Base-by-base conservation (phyloP, 1,140 invertebrate species). In the Brachionus sp. region DNA sequence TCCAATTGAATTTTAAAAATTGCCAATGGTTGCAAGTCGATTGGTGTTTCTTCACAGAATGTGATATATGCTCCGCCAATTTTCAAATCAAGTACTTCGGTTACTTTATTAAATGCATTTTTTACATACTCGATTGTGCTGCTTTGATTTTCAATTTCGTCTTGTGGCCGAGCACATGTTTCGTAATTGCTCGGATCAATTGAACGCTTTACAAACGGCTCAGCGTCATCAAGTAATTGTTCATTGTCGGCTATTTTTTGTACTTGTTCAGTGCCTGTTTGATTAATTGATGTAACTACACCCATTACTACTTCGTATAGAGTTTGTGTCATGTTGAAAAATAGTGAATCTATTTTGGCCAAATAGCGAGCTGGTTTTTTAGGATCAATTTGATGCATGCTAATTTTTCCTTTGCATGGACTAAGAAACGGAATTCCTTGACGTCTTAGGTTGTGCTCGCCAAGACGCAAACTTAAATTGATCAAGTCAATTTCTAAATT, bases 231-330 rank as follows among this genome's bases (percentile, higher is more conserved):
- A 1, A 80, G 39, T 16, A 80, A 13, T 44, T 80, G 19, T 44
- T 39, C 19, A 33, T 42, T n/a, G 23, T 80, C 62, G 23, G 23
- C 25, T 80, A 35, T 19, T 29, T 62, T 62, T 23, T 80, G 3
- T 10, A 80, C 25, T n/a, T 5, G 7, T 37, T 80, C 77, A 13
- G 77, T 80, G 23, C 77, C 77, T 39, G 50, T 80, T 80, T 62
- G 33, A 44, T 80, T 80, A 5, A 80, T 80, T 23, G 50, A 33
- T 12, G n/a, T 62, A 9, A 80, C 39, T 29, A 80, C 77, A 19
- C 77, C 77, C 50, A 80, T 80, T 3, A 80, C 77, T 12, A 80
- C 77, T 80, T 80, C 77, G 50, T 80, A 80, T 62, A 80, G 16
- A 19, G 50, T 80, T 39, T 19, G 77, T 23, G 77, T 80, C 77